These are phyloP conservation scores for Deilephila elpenor DNA, from an alignment of 2,888 invertebrate species.

Conservation along the genomic window DNA sequence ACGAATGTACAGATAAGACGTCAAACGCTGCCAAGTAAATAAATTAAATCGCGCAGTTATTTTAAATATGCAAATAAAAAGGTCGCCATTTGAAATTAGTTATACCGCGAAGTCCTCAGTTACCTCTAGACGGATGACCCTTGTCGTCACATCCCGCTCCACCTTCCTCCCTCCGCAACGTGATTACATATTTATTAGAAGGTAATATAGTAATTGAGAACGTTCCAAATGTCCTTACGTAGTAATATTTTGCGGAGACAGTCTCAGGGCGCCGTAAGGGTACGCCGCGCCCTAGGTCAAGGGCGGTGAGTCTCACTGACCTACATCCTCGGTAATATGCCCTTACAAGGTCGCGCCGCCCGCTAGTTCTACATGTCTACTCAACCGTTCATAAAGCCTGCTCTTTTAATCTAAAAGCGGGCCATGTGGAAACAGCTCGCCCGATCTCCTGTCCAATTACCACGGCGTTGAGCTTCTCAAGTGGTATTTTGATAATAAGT, in stretches of 20 bases:
- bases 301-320: conserved; percentile 73
- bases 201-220: conserved; percentile 26
- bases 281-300: conserved; percentile 74
- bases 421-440: background rate
- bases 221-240: conserved; percentile 61
- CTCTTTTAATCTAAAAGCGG: conserved; percentile 40
- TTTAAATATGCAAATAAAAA: conserved; percentile 2
- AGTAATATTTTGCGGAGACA: conserved; percentile 57
- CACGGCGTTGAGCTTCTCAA: background rate
- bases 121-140: conserved; percentile 1
- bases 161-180: background rate
- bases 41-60: background rate
- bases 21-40: no score
- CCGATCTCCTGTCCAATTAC: background rate
- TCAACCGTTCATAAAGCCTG: conserved; percentile 48
- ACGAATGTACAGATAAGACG: no score
- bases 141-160: conserved; percentile 3
- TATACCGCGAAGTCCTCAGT: background rate
- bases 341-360: conserved; percentile 62
- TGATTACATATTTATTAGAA: background rate
- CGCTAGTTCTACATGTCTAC: conserved; percentile 55
- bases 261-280: conserved; percentile 63
- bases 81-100: background rate
- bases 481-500: background rate
- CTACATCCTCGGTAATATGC: conserved; percentile 73